These are phyloP conservation scores for Hermaeophaga mercurialis DNA, from an alignment of 2,888 invertebrate genomes.

Conservation along the genomic window DNA sequence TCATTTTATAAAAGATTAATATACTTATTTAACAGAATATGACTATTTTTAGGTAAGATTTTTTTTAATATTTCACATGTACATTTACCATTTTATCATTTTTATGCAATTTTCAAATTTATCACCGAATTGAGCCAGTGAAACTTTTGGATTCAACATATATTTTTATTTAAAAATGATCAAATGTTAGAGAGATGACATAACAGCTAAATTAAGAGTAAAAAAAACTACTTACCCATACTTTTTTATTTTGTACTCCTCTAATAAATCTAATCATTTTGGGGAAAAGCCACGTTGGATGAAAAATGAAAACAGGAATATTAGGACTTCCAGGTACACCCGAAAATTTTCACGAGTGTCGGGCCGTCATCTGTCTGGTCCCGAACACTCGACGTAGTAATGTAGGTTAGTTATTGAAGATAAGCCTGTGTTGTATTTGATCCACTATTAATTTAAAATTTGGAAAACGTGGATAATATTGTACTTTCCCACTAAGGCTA, in stretches of 20 bases:
- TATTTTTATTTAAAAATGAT: slow-evolving; percentile 6
- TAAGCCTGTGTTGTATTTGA: background rate
- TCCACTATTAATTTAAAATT: background rate
- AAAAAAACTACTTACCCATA: slow-evolving; percentile 45
- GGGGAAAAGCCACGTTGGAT: slow-evolving; percentile 44
- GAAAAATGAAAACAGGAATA: slow-evolving; percentile 29
- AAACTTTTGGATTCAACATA: background rate
- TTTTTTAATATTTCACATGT: no score
- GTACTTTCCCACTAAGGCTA: no score
- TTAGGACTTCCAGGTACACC: slow-evolving; percentile 31
- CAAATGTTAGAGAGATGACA: slow-evolving; percentile 44
- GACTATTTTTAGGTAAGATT: no score
- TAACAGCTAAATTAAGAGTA: slow-evolving; percentile 36
- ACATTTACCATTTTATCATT: no score
- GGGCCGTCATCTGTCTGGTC: slow-evolving; percentile 42
- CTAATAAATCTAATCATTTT: slow-evolving; percentile 52
- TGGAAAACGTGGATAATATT: background rate
- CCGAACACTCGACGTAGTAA: slow-evolving; percentile 11
- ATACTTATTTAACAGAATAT: no score
- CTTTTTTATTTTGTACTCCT: slow-evolving; percentile 45
- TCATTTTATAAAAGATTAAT: no score
- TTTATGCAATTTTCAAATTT: no score
- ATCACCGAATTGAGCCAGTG: no score
- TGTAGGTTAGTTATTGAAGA: background rate
- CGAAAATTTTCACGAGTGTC: slow-evolving; percentile 34